These are phyloP conservation scores for Arenaria interpres DNA, from an alignment of 2,113 vertebrate species.

Conservation along the genomic window DNA sequence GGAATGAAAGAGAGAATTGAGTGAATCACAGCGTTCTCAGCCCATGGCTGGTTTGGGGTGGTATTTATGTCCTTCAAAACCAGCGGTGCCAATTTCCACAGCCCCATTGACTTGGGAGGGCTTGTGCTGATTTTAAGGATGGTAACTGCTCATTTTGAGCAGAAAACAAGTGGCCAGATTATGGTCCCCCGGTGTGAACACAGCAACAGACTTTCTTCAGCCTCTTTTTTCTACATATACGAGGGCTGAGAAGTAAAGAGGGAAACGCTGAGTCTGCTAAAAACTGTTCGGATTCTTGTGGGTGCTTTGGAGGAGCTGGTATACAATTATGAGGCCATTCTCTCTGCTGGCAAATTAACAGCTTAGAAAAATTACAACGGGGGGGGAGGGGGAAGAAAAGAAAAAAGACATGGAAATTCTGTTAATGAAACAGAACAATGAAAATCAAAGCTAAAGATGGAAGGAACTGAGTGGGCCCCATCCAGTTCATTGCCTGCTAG, in stretches of 20 bases:
- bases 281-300: slow-evolving; percentile 56
- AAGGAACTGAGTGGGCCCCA: slow-evolving; percentile 58
- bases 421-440: slow-evolving; percentile 69
- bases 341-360: slow-evolving; percentile 66
- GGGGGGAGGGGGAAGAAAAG: not conserved
- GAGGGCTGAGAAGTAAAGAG: slow-evolving; percentile 22
- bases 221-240: not conserved
- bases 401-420: slow-evolving; percentile 36
- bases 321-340: slow-evolving; percentile 61
- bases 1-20: not conserved
- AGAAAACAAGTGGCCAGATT: slow-evolving; percentile 6
- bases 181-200: not conserved
- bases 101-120: not conserved
- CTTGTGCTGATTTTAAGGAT: not conserved
- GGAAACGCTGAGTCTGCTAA: slow-evolving; percentile 41
- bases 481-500: slow-evolving; percentile 63
- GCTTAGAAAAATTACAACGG: slow-evolving; percentile 28
- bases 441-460: slow-evolving; percentile 68
- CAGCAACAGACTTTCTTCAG: slow-evolving; percentile 23
- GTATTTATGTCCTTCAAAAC: not conserved
- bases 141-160: not conserved
- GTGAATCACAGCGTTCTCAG: not conserved
- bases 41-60: not conserved
- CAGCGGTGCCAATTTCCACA: not conserved
- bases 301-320: slow-evolving; percentile 53